A percentile compares a stretch with the other conserved stretches of the same genome.
phyloP scores from a whole-genome alignment of 2,113 vertebrate genomes.

The Otolemur garnettii region DNA sequence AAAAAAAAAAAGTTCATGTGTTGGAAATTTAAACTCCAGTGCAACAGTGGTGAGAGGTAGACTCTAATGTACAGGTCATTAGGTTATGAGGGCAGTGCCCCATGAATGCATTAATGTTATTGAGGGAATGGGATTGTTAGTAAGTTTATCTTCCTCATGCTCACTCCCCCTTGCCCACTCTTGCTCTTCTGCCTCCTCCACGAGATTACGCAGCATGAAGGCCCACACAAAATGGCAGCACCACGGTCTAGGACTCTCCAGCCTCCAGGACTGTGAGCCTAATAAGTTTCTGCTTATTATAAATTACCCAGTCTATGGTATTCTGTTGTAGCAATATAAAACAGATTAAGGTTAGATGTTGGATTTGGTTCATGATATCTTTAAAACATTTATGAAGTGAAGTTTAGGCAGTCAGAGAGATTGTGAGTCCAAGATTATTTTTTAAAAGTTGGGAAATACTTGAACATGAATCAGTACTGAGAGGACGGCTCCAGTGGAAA shows the following conservation, averaged over 20 bases:
- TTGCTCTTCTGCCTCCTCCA: not conserved
- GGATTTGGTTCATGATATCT: not conserved
- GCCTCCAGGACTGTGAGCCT: not conserved
- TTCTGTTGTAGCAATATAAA: not conserved
- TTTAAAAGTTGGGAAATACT: not conserved
- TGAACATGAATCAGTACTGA: not conserved
- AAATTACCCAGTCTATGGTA: not conserved
- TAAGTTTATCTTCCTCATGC: not conserved
- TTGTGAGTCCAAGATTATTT: not conserved
- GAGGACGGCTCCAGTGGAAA: not conserved
- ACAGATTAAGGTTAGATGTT: not conserved
- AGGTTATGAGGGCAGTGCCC: not conserved
- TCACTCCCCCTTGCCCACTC: not conserved
- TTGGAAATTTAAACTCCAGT: not conserved
- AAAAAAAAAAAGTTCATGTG: not conserved
- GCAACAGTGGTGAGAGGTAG: not conserved
- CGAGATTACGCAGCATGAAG: not conserved
- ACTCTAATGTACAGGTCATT: not conserved
- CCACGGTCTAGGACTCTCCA: not conserved
- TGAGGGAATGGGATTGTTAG: not conserved
- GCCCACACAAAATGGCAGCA: not conserved
- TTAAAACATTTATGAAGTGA: slow-evolving; percentile 6
- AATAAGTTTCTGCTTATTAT: not conserved
- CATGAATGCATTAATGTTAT: not conserved
- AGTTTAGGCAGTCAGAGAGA: not conserved